Evolutionary conservation across 1,140 invertebrate species (phyloP).

Genomic region (Leptonema lineaticorne): DNA sequence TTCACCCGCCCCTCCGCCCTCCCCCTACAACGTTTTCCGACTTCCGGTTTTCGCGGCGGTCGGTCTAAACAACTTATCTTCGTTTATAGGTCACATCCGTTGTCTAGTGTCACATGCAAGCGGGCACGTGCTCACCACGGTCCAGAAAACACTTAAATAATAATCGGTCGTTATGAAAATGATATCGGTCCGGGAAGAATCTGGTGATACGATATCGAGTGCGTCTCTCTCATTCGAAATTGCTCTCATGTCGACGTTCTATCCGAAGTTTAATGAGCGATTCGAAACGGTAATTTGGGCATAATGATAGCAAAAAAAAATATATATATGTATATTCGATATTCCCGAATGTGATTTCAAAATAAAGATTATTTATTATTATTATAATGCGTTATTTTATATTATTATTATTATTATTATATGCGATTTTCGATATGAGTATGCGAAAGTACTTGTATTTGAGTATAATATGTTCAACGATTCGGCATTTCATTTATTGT

Average conservation of each 20-base stretch:
- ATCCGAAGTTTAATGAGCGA: neutral
- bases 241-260: neutral
- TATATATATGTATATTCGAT: too few species aligned
- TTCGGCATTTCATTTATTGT: too few species aligned
- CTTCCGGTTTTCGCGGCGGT: neutral
- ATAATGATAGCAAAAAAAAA: too few species aligned
- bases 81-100: neutral
- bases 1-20: neutral
- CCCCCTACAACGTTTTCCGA: neutral
- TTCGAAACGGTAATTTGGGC: too few species aligned
- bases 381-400: too few species aligned
- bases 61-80: slow-evolving; percentile 26
- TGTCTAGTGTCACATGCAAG: slow-evolving; percentile 5
- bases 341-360: too few species aligned
- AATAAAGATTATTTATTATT: too few species aligned
- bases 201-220: neutral
- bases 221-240: neutral
- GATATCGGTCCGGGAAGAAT: neutral
- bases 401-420: too few species aligned
- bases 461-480: too few species aligned
- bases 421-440: too few species aligned
- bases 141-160: neutral
- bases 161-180: neutral
- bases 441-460: too few species aligned
- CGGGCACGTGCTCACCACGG: neutral